Evolutionary conservation across 2,797 vertebrate species (phyloP).

Genomic region (Dendrocincla fuliginosa): DNA sequence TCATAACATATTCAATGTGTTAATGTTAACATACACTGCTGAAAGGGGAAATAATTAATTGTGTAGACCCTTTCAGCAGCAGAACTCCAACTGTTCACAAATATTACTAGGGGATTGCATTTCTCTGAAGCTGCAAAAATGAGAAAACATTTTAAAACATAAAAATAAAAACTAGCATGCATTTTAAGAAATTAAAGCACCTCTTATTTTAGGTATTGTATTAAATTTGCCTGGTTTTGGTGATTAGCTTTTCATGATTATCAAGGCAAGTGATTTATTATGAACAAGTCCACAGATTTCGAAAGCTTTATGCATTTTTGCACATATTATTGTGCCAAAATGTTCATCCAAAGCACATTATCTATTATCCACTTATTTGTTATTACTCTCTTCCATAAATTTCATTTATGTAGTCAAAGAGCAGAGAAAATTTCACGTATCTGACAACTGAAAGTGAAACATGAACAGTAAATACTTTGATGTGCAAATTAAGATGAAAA

Average conservation of each 20-base stretch:
- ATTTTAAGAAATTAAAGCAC: neutral
- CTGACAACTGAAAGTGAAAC: neutral
- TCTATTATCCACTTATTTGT: neutral
- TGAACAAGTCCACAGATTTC: neutral
- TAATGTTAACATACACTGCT: neutral
- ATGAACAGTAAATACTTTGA: neutral
- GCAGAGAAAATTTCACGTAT: neutral
- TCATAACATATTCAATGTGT: neutral
- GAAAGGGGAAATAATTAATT: neutral
- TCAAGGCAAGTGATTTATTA: neutral
- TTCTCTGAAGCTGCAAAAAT: neutral
- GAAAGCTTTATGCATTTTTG: neutral
- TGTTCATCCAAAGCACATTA: neutral
- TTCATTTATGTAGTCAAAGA: neutral
- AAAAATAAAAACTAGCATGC: neutral
- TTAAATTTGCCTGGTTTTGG: neutral
- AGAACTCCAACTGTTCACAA: neutral
- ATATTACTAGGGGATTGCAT: neutral
- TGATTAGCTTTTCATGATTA: neutral
- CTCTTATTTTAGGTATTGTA: neutral
- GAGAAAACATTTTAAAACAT: neutral
- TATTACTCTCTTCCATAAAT: neutral
- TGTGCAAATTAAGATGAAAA: conserved; percentile 16
- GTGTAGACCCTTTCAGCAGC: neutral
- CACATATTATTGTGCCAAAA: neutral